Conservation (phyloP, 2,113 vertebrate species). For the Sitta europaea region DNA sequence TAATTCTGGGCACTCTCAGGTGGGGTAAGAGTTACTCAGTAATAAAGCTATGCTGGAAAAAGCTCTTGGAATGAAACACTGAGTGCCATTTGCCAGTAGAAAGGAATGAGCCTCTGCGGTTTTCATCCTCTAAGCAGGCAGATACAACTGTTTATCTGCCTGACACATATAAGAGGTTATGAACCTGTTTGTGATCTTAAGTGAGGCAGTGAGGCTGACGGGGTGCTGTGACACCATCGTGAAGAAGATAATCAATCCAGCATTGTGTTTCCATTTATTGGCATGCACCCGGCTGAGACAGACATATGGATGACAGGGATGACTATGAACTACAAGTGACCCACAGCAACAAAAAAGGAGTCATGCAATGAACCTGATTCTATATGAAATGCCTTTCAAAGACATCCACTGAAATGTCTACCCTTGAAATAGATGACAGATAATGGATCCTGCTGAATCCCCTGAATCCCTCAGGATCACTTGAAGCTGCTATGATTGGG, state of each 20-base stretch:
- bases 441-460: not conserved
- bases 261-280: not conserved
- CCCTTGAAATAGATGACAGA: not conserved
- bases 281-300: not conserved
- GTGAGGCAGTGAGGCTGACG: not conserved
- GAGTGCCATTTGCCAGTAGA: not conserved
- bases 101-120: not conserved
- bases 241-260: not conserved
- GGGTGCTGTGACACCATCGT: accelerated
- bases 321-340: not conserved
- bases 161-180: not conserved
- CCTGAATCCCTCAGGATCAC: not conserved
- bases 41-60: not conserved
- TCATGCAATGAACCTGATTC: not conserved
- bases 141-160: not conserved
- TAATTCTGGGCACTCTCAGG: not conserved
- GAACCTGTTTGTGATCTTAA: not conserved
- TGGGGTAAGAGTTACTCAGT: not conserved
- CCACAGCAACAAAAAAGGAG: not conserved
- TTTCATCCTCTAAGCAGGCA: not conserved
- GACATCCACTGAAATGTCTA: not conserved
- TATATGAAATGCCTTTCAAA: not conserved
- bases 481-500: not conserved
- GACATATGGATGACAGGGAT: not conserved
- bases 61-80: not conserved